Percentiles rank a stretch among this genome's conserved stretches.
Evolutionary conservation across 1,140 invertebrate species (phyloP).

Genomic region (Philotrypesis tridentata): DNA sequence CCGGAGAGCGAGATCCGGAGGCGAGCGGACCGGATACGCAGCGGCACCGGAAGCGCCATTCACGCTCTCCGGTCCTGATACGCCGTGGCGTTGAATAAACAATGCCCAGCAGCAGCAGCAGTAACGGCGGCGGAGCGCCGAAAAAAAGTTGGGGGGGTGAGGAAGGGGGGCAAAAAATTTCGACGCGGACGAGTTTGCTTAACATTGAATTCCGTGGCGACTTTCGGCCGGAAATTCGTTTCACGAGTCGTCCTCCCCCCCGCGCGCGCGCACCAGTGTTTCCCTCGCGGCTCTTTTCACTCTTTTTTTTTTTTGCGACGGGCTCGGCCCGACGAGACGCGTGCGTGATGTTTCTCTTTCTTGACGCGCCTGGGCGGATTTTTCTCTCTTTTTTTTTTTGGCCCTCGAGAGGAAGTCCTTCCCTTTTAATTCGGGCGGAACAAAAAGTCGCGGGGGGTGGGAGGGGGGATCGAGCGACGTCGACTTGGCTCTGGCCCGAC

Average conservation of each 20-base stretch:
- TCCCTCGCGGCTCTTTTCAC: not conserved
- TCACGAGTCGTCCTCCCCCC: constrained; percentile 52
- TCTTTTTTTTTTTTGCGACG: not conserved
- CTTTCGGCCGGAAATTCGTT: constrained; percentile 58
- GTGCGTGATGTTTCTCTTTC: constrained; percentile 15
- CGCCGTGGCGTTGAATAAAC: constrained; percentile 69
- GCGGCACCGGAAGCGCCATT: constrained; percentile 70
- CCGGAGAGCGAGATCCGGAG: constrained; percentile 19
- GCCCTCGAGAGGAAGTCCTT: not conserved
- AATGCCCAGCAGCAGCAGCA: constrained; percentile 56
- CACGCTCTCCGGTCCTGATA: constrained; percentile 67
- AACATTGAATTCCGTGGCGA: constrained; percentile 44
- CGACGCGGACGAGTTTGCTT: constrained; percentile 46
- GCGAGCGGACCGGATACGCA: constrained; percentile 46
- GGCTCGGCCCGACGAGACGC: no score
- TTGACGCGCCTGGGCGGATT: not conserved
- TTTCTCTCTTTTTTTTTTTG: no score
- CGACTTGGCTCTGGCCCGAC: no score
- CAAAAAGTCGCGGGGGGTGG: not conserved
- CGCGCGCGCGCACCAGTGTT: no score
- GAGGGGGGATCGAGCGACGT: no score
- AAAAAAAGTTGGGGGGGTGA: constrained; percentile 52
- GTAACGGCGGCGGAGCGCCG: no score
- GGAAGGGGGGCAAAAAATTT: constrained; percentile 28
- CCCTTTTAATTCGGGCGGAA: not conserved